These are phyloP conservation scores for Tinea semifulvella DNA, from an alignment of 2,888 invertebrate genomes.

Conservation along the genomic window DNA sequence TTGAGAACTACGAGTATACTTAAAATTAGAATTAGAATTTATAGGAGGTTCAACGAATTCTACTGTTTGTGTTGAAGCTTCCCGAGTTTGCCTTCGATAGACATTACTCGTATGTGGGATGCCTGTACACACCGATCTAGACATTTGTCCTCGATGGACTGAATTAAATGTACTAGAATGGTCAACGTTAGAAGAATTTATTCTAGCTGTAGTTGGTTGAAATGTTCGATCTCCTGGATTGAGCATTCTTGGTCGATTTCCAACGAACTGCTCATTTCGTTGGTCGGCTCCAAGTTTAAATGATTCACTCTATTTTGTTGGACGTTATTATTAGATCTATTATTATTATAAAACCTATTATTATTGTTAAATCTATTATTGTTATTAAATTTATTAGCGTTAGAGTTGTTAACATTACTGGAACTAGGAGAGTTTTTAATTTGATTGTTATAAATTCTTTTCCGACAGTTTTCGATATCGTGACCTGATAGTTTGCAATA, in stretches of 20 bases:
- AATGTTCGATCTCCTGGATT: neutral
- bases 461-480: neutral
- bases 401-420: neutral
- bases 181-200: neutral
- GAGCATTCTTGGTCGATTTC: constrained; percentile 16
- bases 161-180: neutral
- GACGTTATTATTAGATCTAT: neutral
- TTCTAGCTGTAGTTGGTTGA: neutral
- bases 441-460: constrained; percentile 9
- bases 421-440: too few relatives aligned
- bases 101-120: neutral
- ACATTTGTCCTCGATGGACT: constrained; percentile 1
- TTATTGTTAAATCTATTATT: neutral
- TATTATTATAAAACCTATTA: neutral
- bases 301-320: constrained; percentile 3
- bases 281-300: constrained; percentile 20
- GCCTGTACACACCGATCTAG: neutral
- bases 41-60: neutral
- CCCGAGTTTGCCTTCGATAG: constrained; percentile 4
- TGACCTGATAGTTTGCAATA: constrained; percentile 12
- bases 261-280: constrained; percentile 18
- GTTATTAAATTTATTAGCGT: neutral
- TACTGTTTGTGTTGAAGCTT: neutral
- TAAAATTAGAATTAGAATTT: neutral
- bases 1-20: neutral